Base-by-base conservation (phyloP, 1,140 invertebrate species). In the Eupristina koningsbergeri region DNA sequence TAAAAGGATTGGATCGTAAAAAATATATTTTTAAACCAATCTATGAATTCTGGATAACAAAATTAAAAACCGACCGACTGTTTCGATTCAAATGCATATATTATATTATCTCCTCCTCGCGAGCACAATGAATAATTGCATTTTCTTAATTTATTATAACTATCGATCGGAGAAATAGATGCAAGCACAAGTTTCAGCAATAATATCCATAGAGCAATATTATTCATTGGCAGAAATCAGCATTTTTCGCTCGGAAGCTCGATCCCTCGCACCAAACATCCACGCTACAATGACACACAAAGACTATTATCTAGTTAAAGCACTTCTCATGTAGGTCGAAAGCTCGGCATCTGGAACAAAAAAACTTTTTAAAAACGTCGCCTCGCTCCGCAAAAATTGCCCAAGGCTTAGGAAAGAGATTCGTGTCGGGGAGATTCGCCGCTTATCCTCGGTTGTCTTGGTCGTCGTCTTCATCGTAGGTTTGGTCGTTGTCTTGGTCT, bases 301-400 rank as follows among this genome's bases (percentile, higher is more conserved):
- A 75, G 73, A 78, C 36, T 39, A 61, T 41, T 64, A 78, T 41
- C 39, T 31, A 80, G 77, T 80, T 69, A 63, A 69, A 69, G 17
- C 58, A 34, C 39, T 69, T 80, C 29, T 69, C 45, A 80, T 69
- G n/a, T 80, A 80, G 77, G 41, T 80, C 63, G 77, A 80, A 31
- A 50, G 47, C 41, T 75, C 11, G 73, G 45, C 17, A 75, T 47
- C 45, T 47, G 15, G 39, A 80, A 29, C n/a, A 47, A 47, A 45
- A 15, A 79, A 50, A 58, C 31, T 53, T 39, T 50, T 71, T 39
- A 67, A 36, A 58, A 80, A 69, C 15, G 29, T 79, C 45, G 39
- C 61, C 34, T 34, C n/a, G 41, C 47, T 34, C 13, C 64, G 34
- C 64, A 29, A 71, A 80, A 71, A 80, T 71, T 58, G 47, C 78